Evolutionary conservation across 2,888 invertebrate species (phyloP), one percentile per base, ranked within the genome.

Genomic region (Tetragnatha montana): DNA sequence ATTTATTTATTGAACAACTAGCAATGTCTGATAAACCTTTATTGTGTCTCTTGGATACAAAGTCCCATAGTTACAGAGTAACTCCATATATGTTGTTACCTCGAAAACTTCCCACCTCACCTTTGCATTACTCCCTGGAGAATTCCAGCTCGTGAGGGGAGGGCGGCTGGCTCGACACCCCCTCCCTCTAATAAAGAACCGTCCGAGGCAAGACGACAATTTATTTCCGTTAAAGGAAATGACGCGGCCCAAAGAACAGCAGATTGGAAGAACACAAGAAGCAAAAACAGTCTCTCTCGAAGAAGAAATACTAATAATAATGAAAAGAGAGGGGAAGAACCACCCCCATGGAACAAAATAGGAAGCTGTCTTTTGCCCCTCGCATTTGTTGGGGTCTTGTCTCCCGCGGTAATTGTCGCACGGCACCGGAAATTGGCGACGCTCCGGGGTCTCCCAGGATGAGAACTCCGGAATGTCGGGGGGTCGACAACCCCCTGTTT

Each of bases 201-300:
- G 80, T 71, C 81, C 60, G 68, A 78, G 69, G 14, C 60, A 50
- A 78, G 69, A 17, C 76, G 76, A 81, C 85, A 89, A 86, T 89
- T 89, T 89, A 89, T 89, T 89, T 89, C 85, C 85, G 84, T 78
- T 81, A 89, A 78, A 81, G 89, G 89, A 86, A 89, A 89, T 85
- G 81, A 86, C 76, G 84, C 71, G 85, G 81, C 71, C 71, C 60
- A 85, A 81, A 81, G 89, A 86, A 75, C 84, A 79, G 71, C 60
- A 60, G 60, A 60, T 60, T 60, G 60, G 60, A 76, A 69, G 70
- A 50, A 71, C 19, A 71, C 22, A 75, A 35, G 60, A 60, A n/a
- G 14, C 17, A 47, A 75, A 49, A 75, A 35, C 49, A 50, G 35
- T n/a, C 35, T n/a, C 19, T 69, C 51, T 68, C 17, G 82, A 84